These are phyloP conservation scores for Crematogaster levior DNA, from an alignment of 2,888 invertebrate species.

Conservation along the genomic window DNA sequence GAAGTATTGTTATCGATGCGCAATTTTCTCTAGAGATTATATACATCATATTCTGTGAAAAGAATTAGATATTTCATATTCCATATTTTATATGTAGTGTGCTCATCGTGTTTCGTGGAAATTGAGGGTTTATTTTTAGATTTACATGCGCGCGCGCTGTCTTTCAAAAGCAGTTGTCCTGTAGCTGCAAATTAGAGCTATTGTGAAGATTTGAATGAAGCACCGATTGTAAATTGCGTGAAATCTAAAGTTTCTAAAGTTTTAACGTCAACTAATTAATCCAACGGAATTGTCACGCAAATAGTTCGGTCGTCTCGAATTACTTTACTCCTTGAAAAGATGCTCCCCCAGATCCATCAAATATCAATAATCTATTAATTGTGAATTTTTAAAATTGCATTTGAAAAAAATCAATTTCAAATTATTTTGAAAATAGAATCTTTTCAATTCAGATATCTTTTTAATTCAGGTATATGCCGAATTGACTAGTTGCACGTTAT, in stretches of 20 bases:
- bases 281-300: not conserved
- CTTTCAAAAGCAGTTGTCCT: not conserved
- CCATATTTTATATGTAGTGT: not conserved
- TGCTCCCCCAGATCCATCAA: not conserved
- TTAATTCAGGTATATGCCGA: not conserved
- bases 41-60: not conserved
- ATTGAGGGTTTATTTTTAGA: conserved; percentile 7
- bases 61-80: not conserved
- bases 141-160: not conserved
- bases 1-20: not conserved
- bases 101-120: not conserved
- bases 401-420: not conserved
- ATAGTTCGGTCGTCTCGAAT: not conserved
- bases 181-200: conserved; percentile 59
- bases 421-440: not conserved
- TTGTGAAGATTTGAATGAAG: conserved; percentile 68
- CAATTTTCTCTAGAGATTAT: not conserved
- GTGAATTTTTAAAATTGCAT: not conserved
- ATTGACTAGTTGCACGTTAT: not conserved
- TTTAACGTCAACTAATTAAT: conserved; percentile 38
- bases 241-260: conserved; percentile 24
- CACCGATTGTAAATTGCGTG: conserved; percentile 65
- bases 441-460: not conserved
- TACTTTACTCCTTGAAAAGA: not conserved
- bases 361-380: conserved; percentile 18